Evolutionary conservation across 2,888 invertebrate genomes (phyloP).

Genomic region (Lasiommata megera): DNA sequence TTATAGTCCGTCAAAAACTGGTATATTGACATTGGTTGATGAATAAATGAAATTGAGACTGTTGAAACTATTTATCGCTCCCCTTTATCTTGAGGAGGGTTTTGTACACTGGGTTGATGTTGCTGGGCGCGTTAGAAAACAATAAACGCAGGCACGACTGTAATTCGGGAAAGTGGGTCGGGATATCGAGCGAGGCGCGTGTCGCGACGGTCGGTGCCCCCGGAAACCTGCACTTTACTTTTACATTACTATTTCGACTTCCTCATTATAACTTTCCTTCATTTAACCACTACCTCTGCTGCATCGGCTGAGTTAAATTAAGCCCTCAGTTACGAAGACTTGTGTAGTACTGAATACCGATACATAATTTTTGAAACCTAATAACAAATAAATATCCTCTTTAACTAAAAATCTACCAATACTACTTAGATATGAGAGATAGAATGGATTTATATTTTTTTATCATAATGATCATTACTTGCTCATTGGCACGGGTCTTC

Average conservation of each 20-base stretch:
- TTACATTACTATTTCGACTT: neutral
- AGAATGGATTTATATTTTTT: no score
- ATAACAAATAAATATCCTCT: no score
- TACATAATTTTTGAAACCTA: no score
- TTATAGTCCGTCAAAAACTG: neutral
- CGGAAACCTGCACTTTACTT: slow-evolving; percentile 28
- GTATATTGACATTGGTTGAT: neutral
- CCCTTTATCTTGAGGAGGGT: slow-evolving; percentile 12
- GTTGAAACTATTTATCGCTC: slow-evolving; percentile 1
- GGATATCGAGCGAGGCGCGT: slow-evolving; percentile 38
- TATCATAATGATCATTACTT: no score
- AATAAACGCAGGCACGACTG: slow-evolving; percentile 17
- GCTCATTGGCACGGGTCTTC: no score
- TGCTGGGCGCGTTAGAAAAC: slow-evolving; percentile 23
- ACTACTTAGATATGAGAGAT: no score
- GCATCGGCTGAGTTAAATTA: no score
- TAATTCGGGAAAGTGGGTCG: slow-evolving; percentile 38
- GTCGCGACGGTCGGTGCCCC: slow-evolving; percentile 36
- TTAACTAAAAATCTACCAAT: no score
- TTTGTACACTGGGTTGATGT: slow-evolving; percentile 9
- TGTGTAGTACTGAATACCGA: no score
- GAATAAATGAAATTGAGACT: slow-evolving; percentile 1
- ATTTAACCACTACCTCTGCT: no score
- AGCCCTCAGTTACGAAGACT: no score
- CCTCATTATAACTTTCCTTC: neutral